A percentile compares a stretch with the other conserved stretches of the same genome.
phyloP scores from a whole-genome alignment of 2,888 invertebrate genomes.

The Eustalomyia histrio region DNA sequence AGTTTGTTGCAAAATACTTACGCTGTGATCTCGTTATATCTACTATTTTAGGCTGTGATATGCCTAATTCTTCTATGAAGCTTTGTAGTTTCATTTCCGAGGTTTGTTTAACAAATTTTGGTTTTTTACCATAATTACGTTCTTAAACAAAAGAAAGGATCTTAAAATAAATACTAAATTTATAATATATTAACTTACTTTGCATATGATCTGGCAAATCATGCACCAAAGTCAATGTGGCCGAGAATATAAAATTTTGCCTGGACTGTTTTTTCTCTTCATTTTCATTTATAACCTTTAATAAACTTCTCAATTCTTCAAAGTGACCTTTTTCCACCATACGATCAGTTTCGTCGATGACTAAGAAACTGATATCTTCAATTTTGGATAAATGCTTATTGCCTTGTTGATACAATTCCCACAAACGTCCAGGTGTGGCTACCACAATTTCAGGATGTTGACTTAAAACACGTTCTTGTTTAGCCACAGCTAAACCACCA shows the following conservation, averaged over 20 bases:
- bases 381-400: constrained; percentile 88
- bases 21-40: constrained; percentile 91
- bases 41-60: constrained; percentile 94
- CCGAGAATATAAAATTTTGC: constrained; percentile 98
- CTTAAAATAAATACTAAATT: not conserved
- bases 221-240: constrained; percentile 95
- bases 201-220: constrained; percentile 88
- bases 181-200: constrained; percentile 78
- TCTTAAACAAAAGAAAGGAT: constrained; percentile 67
- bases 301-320: constrained; percentile 90
- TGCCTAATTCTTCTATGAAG: constrained; percentile 89
- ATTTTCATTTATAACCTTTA: constrained; percentile 89
- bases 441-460: constrained; percentile 95
- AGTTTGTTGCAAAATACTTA: constrained; percentile 72
- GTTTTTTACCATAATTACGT: constrained; percentile 74
- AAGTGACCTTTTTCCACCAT: constrained; percentile 99
- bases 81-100: constrained; percentile 87
- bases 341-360: constrained; percentile 98
- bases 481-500: constrained; percentile 96
- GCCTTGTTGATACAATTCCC: constrained; percentile 93
- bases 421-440: constrained; percentile 97
- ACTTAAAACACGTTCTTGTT: constrained; percentile 92
- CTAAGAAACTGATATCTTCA: constrained; percentile 89
- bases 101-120: constrained; percentile 83
- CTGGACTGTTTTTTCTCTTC: constrained; percentile 82